Conservation (phyloP, 1,140 invertebrate species). For the Lepidurus apus region DNA sequence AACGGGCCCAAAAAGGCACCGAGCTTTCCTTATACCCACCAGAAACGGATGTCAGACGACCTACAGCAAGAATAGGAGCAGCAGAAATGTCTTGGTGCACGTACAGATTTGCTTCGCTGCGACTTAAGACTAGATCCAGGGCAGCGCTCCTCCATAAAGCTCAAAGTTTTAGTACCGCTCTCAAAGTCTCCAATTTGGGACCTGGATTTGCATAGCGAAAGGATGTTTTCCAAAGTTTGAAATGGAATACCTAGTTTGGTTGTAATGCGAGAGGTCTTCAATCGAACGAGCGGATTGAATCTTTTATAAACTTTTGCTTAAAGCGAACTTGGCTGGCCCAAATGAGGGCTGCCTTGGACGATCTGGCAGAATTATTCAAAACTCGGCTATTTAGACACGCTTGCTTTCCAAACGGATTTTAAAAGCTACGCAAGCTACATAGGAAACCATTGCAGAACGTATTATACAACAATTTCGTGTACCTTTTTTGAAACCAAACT, state of each 20-base stretch:
- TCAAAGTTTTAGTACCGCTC: slow-evolving; percentile 12
- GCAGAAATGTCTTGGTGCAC: background rate
- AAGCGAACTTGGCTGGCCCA: no score
- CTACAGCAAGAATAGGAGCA: background rate
- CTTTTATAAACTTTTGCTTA: background rate
- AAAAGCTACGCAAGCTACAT: no score
- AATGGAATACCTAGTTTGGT: background rate
- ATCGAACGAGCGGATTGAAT: slow-evolving; percentile 9
- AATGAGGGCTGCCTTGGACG: no score
- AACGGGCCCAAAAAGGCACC: background rate
- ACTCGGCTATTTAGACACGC: no score
- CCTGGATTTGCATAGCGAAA: slow-evolving; percentile 2
- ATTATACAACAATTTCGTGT: no score
- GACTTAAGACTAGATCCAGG: slow-evolving; percentile 1
- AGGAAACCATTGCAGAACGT: no score
- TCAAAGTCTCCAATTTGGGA: slow-evolving; percentile 10
- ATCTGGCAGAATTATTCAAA: no score
- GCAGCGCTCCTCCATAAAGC: slow-evolving; percentile 3
- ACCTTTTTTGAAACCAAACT: no score
- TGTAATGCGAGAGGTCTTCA: background rate
- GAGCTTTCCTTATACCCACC: background rate
- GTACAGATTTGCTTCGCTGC: background rate
- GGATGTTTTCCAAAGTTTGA: background rate
- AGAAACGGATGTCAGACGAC: background rate
- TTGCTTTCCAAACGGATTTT: no score